Conservation (phyloP, 2,113 vertebrate species). For the Onychorhynchus coronatus region DNA sequence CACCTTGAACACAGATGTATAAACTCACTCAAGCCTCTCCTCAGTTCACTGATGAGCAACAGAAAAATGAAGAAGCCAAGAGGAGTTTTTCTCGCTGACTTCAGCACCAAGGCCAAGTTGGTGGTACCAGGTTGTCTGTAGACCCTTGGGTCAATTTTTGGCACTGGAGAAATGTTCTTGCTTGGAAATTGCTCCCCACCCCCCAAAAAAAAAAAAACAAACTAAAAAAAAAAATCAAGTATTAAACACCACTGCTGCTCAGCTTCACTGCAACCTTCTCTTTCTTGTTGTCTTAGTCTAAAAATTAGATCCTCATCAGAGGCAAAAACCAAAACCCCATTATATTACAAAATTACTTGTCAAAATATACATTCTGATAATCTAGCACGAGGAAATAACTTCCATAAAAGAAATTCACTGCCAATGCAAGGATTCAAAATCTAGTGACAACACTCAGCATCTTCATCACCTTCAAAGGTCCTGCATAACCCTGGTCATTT, state of each 20-base stretch:
- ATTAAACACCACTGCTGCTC: background rate
- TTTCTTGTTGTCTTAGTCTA: rapidly evolving
- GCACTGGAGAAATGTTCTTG: background rate
- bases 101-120: rapidly evolving
- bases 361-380: rapidly evolving
- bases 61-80: background rate
- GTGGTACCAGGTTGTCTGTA: background rate
- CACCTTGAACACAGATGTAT: background rate
- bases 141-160: background rate
- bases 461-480: background rate
- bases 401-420: background rate
- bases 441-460: background rate
- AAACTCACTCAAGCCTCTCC: background rate
- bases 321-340: background rate
- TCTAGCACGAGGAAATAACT: background rate
- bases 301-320: background rate
- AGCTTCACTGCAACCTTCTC: background rate
- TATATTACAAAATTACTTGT: rapidly evolving
- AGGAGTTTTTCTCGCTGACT: background rate
- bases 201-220: background rate
- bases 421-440: background rate
- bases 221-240: background rate
- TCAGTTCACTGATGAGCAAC: background rate
- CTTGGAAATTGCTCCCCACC: background rate
- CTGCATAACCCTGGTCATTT: rapidly evolving